These are phyloP conservation scores for Hylomyscus alleni DNA, from an alignment of 2,797 vertebrate genomes.

Conservation along the genomic window DNA sequence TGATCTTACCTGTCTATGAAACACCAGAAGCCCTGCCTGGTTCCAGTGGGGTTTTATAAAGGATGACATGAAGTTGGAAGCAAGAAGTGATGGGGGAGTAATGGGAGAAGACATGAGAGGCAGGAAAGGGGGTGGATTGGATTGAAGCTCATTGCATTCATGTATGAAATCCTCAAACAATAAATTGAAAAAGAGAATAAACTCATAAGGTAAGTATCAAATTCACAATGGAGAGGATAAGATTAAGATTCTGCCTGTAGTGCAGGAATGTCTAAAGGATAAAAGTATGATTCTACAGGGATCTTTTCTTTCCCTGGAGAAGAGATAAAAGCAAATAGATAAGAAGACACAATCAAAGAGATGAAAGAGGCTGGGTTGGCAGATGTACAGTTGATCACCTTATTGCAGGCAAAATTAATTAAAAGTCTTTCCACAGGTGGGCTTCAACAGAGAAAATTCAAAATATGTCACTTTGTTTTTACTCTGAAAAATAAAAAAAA, in stretches of 20 bases:
- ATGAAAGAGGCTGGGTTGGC: slow-evolving; percentile 20
- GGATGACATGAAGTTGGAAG: neutral
- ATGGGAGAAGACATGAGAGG: neutral
- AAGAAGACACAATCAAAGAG: slow-evolving; percentile 60
- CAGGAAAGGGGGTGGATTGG: neutral
- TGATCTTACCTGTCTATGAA: neutral
- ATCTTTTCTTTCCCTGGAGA: slow-evolving; percentile 36
- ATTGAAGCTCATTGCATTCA: neutral
- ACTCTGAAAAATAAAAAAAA: slow-evolving; percentile 24
- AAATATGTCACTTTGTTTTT: neutral
- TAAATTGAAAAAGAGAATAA: neutral
- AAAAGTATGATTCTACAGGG: neutral
- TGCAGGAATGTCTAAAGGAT: neutral
- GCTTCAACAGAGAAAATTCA: slow-evolving; percentile 54
- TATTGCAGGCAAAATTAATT: slow-evolving; percentile 65
- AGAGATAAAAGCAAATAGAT: slow-evolving; percentile 65
- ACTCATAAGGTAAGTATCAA: neutral
- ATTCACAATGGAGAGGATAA: neutral
- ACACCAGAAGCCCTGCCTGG: neutral
- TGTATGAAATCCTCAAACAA: neutral
- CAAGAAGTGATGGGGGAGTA: neutral
- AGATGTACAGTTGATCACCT: slow-evolving; percentile 49
- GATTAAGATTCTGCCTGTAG: neutral
- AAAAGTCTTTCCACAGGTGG: slow-evolving; percentile 68
- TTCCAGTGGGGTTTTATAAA: neutral